Evolutionary conservation across 2,888 invertebrate genomes (phyloP), one percentile per base, ranked within the genome.

Genomic region (Plebejus argus): DNA sequence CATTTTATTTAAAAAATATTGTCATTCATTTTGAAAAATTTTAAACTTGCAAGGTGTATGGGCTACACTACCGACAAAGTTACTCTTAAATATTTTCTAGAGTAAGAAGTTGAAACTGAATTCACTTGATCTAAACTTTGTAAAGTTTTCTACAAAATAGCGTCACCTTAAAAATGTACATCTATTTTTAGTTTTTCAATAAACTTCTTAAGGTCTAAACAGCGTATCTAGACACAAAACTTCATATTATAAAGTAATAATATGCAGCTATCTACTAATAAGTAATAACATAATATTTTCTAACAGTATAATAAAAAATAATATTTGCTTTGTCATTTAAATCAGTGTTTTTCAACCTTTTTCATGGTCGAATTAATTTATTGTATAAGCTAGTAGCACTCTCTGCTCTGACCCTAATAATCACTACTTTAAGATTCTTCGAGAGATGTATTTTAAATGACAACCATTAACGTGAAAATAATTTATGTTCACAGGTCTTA

Each of bases 401-500:
- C 39, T 39, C 39, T 39, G 10, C 39, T 10, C 1, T 1, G 10
- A 39, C 39, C 15, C 15, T 15, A 49, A 10, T 49, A 49, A 12
- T 49, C 53, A 4, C 45, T 12, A 10, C 3, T 12, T 45, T 3
- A 10, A 45, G 10, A 45, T 45, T 45, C 0, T 45, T 20, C 20
- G 8, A 2, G 20, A 56, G 18, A n/a, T 20, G 18, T n/a, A 20
- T n/a, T 58, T 3, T 20, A 20, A 58, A 58, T 61, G 10, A 61
- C 61, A 23, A 70, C 23, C 53, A 45, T 20, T 23, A 35, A 35
- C 1, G 18, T 18, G 10, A 5, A 18, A 53, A 53, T 53, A 18
- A 53, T 53, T 72, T 49, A 72, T 74, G 28, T 33, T 66, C 15
- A 39, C 84, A 85, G 85, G 83, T 86, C 18, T 66, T 85, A 12